These are phyloP conservation scores for Cardinalis cardinalis DNA, from an alignment of 2,113 vertebrate genomes.

Conservation along the genomic window DNA sequence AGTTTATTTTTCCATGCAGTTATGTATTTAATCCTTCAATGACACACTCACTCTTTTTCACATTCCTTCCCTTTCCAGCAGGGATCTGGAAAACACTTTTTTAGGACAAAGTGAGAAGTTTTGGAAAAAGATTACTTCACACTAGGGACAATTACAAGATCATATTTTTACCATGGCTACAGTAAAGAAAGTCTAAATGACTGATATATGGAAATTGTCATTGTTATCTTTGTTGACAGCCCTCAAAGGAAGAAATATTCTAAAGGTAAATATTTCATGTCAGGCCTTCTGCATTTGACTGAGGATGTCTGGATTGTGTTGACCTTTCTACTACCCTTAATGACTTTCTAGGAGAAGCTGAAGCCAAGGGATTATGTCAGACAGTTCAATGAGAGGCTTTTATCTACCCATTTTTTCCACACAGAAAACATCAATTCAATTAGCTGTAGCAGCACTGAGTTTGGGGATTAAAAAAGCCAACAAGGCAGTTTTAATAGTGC, in stretches of 20 bases:
- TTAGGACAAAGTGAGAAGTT: neutral
- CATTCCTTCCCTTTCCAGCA: neutral
- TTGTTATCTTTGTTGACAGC: neutral
- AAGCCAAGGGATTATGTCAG: neutral
- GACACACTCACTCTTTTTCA: neutral
- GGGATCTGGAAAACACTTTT: neutral
- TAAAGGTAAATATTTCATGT: neutral
- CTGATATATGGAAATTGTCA: neutral
- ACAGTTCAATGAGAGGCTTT: neutral
- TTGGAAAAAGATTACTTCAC: neutral
- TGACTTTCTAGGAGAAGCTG: conserved; percentile 2
- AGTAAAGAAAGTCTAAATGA: neutral
- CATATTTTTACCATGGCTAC: neutral
- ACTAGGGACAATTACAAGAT: neutral
- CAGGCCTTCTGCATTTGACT: neutral
- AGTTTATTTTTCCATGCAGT: neutral
- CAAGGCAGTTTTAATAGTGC: neutral
- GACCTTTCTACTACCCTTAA: neutral
- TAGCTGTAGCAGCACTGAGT: neutral
- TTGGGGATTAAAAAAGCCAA: neutral
- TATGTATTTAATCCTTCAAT: neutral
- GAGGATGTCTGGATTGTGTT: neutral
- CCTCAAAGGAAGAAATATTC: neutral
- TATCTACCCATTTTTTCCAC: neutral
- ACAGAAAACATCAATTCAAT: neutral